phyloP scores from a whole-genome alignment of 2,888 invertebrate genomes.

The Drosophila diplacantha region DNA sequence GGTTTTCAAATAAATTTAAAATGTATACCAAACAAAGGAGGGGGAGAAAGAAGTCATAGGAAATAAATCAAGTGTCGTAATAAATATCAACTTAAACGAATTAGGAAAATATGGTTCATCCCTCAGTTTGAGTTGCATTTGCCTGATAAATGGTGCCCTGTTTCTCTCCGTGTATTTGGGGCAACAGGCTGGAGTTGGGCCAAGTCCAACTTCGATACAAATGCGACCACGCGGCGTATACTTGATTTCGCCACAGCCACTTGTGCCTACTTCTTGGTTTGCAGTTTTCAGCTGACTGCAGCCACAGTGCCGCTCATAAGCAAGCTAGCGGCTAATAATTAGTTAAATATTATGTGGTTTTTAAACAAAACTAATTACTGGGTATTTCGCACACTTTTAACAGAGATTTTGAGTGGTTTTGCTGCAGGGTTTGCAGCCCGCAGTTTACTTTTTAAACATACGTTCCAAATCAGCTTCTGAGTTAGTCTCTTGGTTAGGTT shows the following conservation, averaged over 20 bases:
- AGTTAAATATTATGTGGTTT: neutral
- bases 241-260: conserved; percentile 18
- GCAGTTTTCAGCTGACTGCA: neutral
- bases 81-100: neutral
- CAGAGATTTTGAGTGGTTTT: neutral
- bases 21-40: neutral
- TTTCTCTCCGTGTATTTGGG: neutral
- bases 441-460: no score
- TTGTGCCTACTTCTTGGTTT: conserved; percentile 1
- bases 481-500: neutral
- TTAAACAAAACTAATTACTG: neutral
- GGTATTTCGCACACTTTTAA: neutral
- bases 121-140: neutral
- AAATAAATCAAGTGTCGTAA: no score
- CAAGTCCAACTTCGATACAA: conserved; percentile 30
- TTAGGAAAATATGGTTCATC: no score
- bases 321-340: neutral
- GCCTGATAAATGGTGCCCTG: neutral
- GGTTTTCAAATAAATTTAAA: neutral
- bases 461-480: no score
- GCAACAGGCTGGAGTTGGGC: conserved; percentile 23
- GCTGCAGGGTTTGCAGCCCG: no score
- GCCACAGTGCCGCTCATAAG: neutral
- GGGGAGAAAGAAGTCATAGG: neutral
- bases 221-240: conserved; percentile 29